These are phyloP conservation scores for Leptopilina boulardi DNA, from an alignment of 1,140 invertebrate species.

Conservation along the genomic window DNA sequence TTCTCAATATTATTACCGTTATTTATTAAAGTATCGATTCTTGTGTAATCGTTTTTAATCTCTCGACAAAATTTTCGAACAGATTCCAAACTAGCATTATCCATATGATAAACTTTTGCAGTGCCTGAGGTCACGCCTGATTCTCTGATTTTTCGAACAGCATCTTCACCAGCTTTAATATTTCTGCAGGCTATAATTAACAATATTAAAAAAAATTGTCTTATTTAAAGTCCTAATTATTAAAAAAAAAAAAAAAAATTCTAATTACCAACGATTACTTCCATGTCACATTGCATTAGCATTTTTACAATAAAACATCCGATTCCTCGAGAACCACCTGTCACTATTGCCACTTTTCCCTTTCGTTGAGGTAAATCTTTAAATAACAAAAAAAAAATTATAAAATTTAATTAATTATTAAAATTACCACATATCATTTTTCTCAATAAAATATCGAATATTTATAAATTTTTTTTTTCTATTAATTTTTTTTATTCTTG, in stretches of 20 bases:
- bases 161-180: constrained; percentile 77
- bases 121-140: constrained; percentile 74
- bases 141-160: constrained; percentile 76
- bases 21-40: constrained; percentile 87
- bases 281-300: constrained; percentile 87
- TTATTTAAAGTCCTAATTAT: too few species aligned
- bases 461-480: too few species aligned
- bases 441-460: neutral
- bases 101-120: constrained; percentile 77
- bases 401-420: constrained; percentile 49
- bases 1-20: constrained; percentile 83
- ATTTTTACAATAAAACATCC: constrained; percentile 88
- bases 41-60: constrained; percentile 80
- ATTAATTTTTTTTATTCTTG: too few species aligned
- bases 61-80: constrained; percentile 84
- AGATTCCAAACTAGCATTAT: constrained; percentile 83
- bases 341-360: constrained; percentile 88
- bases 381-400: neutral
- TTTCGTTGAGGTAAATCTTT: constrained; percentile 78
- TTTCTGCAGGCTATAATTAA: constrained; percentile 81
- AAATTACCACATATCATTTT: constrained; percentile 41
- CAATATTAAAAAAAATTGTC: constrained; percentile 38
- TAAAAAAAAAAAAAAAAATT: constrained; percentile 34
- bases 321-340: constrained; percentile 92
- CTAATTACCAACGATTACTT: constrained; percentile 89